Evolutionary conservation across 2,888 invertebrate genomes (phyloP).

Genomic region (Ectemnius cavifrons): DNA sequence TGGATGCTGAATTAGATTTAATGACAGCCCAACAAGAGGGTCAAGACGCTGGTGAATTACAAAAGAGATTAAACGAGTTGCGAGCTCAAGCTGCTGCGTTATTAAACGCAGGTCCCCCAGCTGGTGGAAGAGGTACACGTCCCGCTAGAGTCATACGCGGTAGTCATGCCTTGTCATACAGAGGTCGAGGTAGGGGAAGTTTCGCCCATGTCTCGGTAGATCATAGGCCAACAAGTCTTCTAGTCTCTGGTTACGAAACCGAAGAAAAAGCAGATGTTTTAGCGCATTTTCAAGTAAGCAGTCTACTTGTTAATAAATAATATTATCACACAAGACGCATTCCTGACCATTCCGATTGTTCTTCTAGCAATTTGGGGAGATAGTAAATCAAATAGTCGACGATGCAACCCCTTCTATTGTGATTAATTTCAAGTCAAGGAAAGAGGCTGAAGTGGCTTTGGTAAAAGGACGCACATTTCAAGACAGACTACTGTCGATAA

Average conservation of each 20-base stretch:
- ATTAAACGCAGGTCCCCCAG: slow-evolving; percentile 66
- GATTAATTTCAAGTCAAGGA: slow-evolving; percentile 86
- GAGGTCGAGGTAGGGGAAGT: slow-evolving; percentile 74
- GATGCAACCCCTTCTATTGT: slow-evolving; percentile 87
- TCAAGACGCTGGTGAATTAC: slow-evolving; percentile 90
- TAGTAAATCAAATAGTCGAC: slow-evolving; percentile 89
- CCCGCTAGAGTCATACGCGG: slow-evolving; percentile 69
- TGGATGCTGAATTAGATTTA: slow-evolving; percentile 94
- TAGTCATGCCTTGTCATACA: slow-evolving; percentile 64
- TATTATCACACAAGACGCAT: background rate
- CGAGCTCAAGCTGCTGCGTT: slow-evolving; percentile 81
- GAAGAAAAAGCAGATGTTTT: slow-evolving; percentile 90
- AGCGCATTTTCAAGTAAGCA: slow-evolving; percentile 89
- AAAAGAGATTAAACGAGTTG: slow-evolving; percentile 86
- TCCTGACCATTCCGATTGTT: slow-evolving; percentile 80
- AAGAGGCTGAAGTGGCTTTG: slow-evolving; percentile 89
- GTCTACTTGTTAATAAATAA: background rate
- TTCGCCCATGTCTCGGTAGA: slow-evolving; percentile 85
- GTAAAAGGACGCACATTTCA: slow-evolving; percentile 88
- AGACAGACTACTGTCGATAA: slow-evolving; percentile 80
- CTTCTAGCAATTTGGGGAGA: slow-evolving; percentile 90
- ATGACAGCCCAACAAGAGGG: slow-evolving; percentile 94
- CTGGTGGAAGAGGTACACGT: slow-evolving; percentile 62
- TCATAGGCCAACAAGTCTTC: slow-evolving; percentile 90
- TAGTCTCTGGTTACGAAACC: slow-evolving; percentile 91